Evolutionary conservation across 1,140 invertebrate genomes (phyloP).

Genomic region (Mylabris phalerata): DNA sequence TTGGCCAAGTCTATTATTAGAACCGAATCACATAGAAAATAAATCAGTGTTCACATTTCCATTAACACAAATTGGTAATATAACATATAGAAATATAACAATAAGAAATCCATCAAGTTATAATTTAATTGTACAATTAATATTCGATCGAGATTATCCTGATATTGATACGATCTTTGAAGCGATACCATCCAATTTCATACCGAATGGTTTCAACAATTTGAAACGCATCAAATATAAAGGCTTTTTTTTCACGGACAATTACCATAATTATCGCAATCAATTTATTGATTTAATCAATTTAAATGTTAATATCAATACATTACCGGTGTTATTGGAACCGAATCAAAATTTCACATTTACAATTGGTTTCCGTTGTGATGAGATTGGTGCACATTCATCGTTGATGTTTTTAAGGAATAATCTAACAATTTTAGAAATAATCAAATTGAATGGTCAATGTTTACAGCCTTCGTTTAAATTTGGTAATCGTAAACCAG

Average conservation of each 20-base stretch:
- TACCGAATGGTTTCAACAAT: constrained; percentile 17
- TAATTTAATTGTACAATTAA: constrained; percentile 54
- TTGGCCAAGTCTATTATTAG: constrained; percentile 59
- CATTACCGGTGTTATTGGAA: constrained; percentile 41
- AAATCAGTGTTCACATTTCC: constrained; percentile 61
- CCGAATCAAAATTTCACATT: constrained; percentile 44
- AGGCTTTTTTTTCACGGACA: constrained; percentile 34
- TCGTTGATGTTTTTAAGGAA: constrained; percentile 58
- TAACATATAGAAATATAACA: constrained; percentile 55
- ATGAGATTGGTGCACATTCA: constrained; percentile 39
- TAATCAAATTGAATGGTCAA: constrained; percentile 70
- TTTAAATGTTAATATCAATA: constrained; percentile 22
- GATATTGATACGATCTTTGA: constrained; percentile 46
- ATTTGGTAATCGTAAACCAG: constrained; percentile 83
- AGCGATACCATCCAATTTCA: constrained; percentile 42
- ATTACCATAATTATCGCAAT: constrained; percentile 15
- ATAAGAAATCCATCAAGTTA: constrained; percentile 57
- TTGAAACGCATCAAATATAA: constrained; percentile 9
- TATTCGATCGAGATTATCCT: constrained; percentile 54
- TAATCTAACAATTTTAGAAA: constrained; percentile 89
- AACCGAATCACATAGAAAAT: constrained; percentile 40
- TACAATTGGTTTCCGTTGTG: constrained; percentile 39
- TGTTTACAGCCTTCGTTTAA: constrained; percentile 81
- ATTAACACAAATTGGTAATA: constrained; percentile 74
- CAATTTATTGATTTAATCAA: constrained; percentile 23